A percentile compares a stretch with the other conserved stretches of the same genome.
Evolutionary conservation across 2,797 vertebrate species (phyloP).

Genomic region (Micromesistius poutassou): DNA sequence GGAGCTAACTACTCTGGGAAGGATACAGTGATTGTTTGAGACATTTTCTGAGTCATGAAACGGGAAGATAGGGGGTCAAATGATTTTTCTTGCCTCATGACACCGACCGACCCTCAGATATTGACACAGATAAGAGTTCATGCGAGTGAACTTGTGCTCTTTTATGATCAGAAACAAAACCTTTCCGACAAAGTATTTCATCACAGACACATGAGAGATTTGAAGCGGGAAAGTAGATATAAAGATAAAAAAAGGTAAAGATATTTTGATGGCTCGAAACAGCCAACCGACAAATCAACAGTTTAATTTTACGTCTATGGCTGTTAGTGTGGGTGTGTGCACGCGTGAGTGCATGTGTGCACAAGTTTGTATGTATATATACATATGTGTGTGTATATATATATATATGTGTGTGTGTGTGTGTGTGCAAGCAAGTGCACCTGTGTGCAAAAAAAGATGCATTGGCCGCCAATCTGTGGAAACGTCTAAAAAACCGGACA

Average conservation of each 20-base stretch:
- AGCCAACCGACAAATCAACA: too few species aligned
- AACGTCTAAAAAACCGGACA: not conserved
- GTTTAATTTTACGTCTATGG: too few species aligned
- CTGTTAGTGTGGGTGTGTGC: not conserved
- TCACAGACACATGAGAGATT: not conserved
- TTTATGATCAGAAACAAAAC: not conserved
- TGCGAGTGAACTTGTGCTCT: not conserved
- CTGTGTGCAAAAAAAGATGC: slow-evolving; percentile 3
- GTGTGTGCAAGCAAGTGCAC: slow-evolving; percentile 11
- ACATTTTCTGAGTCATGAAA: not conserved
- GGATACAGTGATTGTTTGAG: not conserved
- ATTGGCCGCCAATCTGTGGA: not conserved
- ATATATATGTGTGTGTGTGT: slow-evolving; percentile 15
- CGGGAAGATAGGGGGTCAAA: not conserved
- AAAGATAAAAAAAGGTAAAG: not conserved
- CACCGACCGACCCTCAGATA: not conserved
- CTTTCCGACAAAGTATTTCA: not conserved
- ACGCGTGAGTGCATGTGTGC: not conserved
- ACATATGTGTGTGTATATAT: slow-evolving; percentile 16
- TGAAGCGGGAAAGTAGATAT: not conserved
- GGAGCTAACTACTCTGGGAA: not conserved
- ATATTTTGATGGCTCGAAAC: not conserved
- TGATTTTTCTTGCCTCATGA: not conserved
- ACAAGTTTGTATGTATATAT: not conserved
- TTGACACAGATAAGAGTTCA: not conserved